Evolutionary conservation across 2,113 vertebrate species (phyloP), one percentile per base, ranked within the genome.

Genomic region (Bettongia penicillata): DNA sequence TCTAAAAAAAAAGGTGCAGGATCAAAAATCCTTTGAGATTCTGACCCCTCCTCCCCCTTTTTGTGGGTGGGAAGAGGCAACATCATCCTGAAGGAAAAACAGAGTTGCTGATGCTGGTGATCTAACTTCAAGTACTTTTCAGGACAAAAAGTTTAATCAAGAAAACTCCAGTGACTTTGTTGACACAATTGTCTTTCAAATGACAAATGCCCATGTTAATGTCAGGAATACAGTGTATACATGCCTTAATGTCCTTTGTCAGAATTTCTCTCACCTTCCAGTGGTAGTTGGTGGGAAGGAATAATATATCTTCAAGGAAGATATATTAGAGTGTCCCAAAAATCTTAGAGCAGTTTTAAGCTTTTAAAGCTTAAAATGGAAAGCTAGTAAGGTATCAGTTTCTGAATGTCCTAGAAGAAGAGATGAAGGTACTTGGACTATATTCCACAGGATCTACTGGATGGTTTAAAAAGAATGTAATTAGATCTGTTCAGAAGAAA

Each of bases 171-270:
- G 91, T 16, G 92, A 53, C 49, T 90, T 9, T 91, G 50, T 90
- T 93, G 91, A 84, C 55, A 47, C 12, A 37, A 3, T 95, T 95
- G 84, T 95, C 95, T 91, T 96, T 93, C 95, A 90, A 28, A 93
- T 31, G 92, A 96, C 92, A 90, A 52, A 91, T 52, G 28, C 51
- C 68, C 94, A 50, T 0, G 49, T 50, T 90, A 25, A 31, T 10
- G 77, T 26, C 89, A 90, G 77, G 90, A 89, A 95, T 95, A 93
- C 0, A 2, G 10, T 31, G 89, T 91, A 50, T 84, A 93, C 93
- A 95, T 94, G 95, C 90, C 93, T 95, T 53, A 50, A 51, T 52
- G 28, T 93, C 91, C 93, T 92, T 61, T 48, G 95, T 89, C 94
- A 91, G 91, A 28, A 61, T 57, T 84, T 14, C 51, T 22, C 23